phyloP scores from a whole-genome alignment of 37 sponge, comb jelly and placozoan genomes.

The Lycopodina hypogea region DNA sequence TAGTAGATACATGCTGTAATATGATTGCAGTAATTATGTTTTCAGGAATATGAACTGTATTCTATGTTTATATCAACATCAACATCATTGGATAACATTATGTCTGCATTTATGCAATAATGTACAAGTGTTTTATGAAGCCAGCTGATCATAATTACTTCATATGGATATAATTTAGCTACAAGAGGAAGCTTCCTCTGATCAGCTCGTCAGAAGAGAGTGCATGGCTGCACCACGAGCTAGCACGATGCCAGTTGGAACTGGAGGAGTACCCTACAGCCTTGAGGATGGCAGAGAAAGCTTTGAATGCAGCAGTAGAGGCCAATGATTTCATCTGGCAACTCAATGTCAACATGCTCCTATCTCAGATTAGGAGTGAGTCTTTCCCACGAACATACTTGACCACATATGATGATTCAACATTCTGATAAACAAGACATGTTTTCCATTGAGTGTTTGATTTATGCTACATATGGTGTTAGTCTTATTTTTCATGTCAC shows the following conservation, averaged over 20 bases:
- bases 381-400: no score
- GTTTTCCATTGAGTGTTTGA: not conserved
- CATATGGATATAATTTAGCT: no score
- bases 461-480: not conserved
- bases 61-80: no score
- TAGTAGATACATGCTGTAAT: no score
- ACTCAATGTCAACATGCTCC: slow-evolving; percentile 82
- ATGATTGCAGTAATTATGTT: no score
- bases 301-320: slow-evolving; percentile 62
- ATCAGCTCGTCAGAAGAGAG: slow-evolving; percentile 62
- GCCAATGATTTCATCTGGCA: slow-evolving; percentile 86
- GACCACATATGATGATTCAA: no score
- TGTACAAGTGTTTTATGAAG: no score
- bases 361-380: slow-evolving; percentile 77
- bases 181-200: slow-evolving; percentile 59
- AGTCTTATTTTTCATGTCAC: not conserved
- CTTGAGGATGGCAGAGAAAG: slow-evolving; percentile 70
- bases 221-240: slow-evolving; percentile 90
- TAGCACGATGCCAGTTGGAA: slow-evolving; percentile 83
- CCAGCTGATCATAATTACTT: no score
- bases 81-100: no score
- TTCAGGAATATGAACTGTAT: no score
- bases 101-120: no score
- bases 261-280: slow-evolving; percentile 55
- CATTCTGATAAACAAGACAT: not conserved